phyloP scores from a whole-genome alignment of 2,888 invertebrate species.

The Tenthredo scrophulariae region DNA sequence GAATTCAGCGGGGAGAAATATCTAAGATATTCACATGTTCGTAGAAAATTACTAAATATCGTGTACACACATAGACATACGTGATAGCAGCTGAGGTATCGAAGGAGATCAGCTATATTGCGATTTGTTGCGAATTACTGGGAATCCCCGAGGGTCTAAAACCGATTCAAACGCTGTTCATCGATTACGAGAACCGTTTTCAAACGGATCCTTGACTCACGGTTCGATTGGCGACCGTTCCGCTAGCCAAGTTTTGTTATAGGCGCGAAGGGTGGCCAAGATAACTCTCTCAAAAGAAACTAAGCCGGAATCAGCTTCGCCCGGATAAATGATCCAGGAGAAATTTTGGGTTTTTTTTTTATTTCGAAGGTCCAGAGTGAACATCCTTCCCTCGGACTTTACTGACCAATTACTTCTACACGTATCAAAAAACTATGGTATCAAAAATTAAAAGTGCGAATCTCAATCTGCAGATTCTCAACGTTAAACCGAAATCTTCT shows the following conservation, averaged over 20 bases:
- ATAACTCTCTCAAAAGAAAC: background rate
- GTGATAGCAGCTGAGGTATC: background rate
- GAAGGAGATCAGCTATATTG: background rate
- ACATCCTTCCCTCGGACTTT: too few relatives aligned
- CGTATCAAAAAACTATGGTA: too few relatives aligned
- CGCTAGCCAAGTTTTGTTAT: background rate
- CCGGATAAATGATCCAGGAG: too few relatives aligned
- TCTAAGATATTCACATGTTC: too few relatives aligned
- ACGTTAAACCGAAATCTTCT: too few relatives aligned
- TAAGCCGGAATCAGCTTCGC: background rate
- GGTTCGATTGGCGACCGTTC: background rate
- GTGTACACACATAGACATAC: too few relatives aligned
- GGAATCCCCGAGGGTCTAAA: background rate
- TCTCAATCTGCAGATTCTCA: too few relatives aligned
- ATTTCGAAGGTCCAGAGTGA: too few relatives aligned
- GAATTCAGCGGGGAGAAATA: too few relatives aligned
- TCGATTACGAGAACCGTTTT: slow-evolving; percentile 4
- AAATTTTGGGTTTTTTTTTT: too few relatives aligned
- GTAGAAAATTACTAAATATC: too few relatives aligned
- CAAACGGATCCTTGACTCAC: slow-evolving; percentile 4
- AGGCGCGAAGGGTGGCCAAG: background rate
- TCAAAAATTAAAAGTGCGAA: too few relatives aligned
- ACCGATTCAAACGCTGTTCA: background rate
- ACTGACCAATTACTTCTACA: background rate
- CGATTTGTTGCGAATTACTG: background rate